Evolutionary conservation across 2,797 vertebrate genomes (phyloP).

Genomic region (Labroides dimidiatus): DNA sequence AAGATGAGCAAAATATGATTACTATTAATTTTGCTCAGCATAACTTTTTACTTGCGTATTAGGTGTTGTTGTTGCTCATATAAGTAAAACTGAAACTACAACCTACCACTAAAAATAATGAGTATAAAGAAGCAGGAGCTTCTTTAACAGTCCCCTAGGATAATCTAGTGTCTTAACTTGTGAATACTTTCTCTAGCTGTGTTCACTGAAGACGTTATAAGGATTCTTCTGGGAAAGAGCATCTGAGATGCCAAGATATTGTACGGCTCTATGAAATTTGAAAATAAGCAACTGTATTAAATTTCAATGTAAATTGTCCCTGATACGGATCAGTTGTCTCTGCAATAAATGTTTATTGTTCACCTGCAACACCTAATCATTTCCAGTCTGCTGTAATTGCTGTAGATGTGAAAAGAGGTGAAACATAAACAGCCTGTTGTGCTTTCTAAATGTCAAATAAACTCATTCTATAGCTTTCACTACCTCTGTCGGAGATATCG

Average conservation of each 20-base stretch:
- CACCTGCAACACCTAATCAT: constrained; percentile 3
- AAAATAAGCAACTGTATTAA: constrained; percentile 34
- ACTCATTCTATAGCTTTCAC: neutral
- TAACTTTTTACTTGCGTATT: neutral
- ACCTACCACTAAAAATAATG: neutral
- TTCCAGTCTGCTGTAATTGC: neutral
- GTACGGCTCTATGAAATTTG: constrained; percentile 8
- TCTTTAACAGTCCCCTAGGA: no score
- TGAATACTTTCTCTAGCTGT: neutral
- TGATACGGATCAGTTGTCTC: neutral
- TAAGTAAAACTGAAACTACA: neutral
- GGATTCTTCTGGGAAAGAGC: no score
- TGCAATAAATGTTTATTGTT: neutral
- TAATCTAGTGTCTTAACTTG: no score
- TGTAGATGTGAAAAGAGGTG: neutral
- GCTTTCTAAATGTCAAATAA: neutral
- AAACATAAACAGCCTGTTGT: constrained; percentile 11
- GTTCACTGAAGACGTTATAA: neutral
- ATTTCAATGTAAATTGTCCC: neutral
- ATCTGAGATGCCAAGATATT: constrained; percentile 11
- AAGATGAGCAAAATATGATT: no score
- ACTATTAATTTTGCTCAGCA: no score
- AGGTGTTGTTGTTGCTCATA: neutral
- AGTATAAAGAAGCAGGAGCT: neutral
- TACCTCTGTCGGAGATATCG: neutral